Evolutionary conservation across 2,797 vertebrate genomes (phyloP).

Genomic region (Rhadinocentrus ornatus): DNA sequence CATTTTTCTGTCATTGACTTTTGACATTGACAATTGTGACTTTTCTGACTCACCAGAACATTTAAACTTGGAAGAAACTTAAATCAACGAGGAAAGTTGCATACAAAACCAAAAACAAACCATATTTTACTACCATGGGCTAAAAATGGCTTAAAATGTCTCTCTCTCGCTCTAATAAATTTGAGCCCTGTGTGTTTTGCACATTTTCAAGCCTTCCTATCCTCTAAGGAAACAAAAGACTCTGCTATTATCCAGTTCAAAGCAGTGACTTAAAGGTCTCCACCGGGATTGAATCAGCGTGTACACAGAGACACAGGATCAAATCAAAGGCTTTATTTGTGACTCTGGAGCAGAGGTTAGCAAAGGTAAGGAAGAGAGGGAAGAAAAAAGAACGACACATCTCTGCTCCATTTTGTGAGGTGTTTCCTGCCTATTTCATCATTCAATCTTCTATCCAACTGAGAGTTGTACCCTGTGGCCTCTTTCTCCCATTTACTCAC

Average conservation of each 20-base stretch:
- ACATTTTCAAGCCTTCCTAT: not conserved
- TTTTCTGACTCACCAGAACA: not conserved
- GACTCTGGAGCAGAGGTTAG: constrained; percentile 43
- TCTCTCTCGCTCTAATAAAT: constrained; percentile 7
- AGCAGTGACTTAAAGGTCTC: constrained; percentile 30
- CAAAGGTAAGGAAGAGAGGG: constrained; percentile 31
- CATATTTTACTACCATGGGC: not conserved
- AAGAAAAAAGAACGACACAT: not conserved
- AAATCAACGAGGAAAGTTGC: accelerated
- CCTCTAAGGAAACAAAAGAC: not conserved
- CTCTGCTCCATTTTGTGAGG: constrained; percentile 35
- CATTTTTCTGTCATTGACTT: no score
- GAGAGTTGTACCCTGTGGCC: constrained; percentile 33
- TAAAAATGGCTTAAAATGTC: not conserved
- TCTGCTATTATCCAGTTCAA: constrained; percentile 23
- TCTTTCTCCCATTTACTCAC: constrained; percentile 29
- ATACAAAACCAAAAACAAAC: not conserved
- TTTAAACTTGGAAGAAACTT: not conserved
- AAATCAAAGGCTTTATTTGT: constrained; percentile 31
- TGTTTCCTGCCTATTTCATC: constrained; percentile 74
- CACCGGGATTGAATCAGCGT: constrained; percentile 30
- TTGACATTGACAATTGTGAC: not conserved
- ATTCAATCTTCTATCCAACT: constrained; percentile 62
- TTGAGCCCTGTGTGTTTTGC: not conserved
- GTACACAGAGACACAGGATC: constrained; percentile 20